Evolutionary conservation across 2,888 invertebrate genomes (phyloP).

Genomic region (Matsumyia berberina): DNA sequence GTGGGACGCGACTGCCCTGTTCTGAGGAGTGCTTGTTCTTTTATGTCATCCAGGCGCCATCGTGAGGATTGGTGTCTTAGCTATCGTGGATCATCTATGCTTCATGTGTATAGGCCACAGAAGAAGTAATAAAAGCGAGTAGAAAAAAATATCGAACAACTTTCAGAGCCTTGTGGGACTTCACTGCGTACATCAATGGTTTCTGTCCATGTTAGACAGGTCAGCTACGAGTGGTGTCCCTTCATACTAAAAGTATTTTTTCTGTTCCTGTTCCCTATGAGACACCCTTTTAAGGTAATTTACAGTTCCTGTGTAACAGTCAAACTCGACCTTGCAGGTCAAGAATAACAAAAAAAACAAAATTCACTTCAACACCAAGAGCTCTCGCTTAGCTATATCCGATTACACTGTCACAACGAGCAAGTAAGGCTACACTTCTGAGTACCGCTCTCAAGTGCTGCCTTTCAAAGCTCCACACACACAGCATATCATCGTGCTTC

Average conservation of each 20-base stretch:
- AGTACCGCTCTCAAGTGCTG: conserved; percentile 13
- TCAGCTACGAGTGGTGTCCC: too few relatives aligned
- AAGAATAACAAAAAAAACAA: conserved; percentile 6
- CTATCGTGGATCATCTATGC: too few relatives aligned
- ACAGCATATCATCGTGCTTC: conserved; percentile 55
- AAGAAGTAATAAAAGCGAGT: too few relatives aligned
- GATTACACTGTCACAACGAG: conserved; percentile 41
- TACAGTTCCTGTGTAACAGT: conserved; percentile 16
- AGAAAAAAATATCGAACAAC: neutral
- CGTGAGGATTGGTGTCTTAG: too few relatives aligned
- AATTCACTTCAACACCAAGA: conserved; percentile 37
- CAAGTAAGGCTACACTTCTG: conserved; percentile 27
- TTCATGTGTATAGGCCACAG: too few relatives aligned
- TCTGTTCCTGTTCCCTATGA: neutral
- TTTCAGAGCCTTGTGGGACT: conserved; percentile 19
- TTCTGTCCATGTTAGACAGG: neutral
- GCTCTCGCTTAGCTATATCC: conserved; percentile 25
- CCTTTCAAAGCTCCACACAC: conserved; percentile 37
- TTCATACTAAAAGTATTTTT: too few relatives aligned
- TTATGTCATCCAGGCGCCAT: too few relatives aligned
- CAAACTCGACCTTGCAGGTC: conserved; percentile 44
- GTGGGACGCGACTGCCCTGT: neutral
- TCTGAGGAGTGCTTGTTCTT: too few relatives aligned
- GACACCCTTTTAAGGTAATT: conserved; percentile 2
- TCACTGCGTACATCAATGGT: neutral